phyloP scores from a whole-genome alignment of 92 coral and sea anemone genomes.

The Parazoanthus atlanticus region DNA sequence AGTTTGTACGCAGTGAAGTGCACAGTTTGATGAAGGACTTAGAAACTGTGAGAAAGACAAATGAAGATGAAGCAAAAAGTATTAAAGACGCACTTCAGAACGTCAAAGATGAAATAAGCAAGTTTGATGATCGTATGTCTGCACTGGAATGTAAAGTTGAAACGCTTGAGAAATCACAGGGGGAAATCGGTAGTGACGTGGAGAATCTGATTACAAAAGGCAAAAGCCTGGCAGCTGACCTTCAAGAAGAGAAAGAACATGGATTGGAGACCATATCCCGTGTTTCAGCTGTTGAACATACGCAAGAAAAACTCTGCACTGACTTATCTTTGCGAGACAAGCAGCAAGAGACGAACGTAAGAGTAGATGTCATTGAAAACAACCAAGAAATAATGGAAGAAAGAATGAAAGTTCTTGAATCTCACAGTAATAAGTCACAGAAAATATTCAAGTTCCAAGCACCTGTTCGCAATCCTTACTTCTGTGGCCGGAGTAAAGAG shows the following conservation, averaged over 20 bases:
- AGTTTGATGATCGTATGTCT: conserved; percentile 32
- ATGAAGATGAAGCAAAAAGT: conserved; percentile 64
- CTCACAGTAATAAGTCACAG: background rate
- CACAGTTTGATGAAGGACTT: conserved; percentile 44
- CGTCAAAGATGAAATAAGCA: conserved; percentile 51
- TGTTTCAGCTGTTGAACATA: conserved; percentile 32
- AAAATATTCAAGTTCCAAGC: conserved; percentile 48
- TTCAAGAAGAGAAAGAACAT: background rate
- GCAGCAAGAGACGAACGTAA: background rate
- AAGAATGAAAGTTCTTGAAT: conserved; percentile 47
- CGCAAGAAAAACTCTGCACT: background rate
- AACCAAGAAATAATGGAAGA: conserved; percentile 41
- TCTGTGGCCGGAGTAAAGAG: conserved; percentile 69
- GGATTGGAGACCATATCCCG: conserved; percentile 10
- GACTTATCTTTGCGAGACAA: conserved; percentile 2
- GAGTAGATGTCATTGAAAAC: conserved; percentile 36
- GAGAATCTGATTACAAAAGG: background rate
- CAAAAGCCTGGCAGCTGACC: conserved; percentile 15
- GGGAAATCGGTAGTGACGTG: conserved; percentile 18
- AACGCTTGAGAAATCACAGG: conserved; percentile 23
- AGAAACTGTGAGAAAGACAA: conserved; percentile 24
- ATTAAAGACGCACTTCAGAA: conserved; percentile 60
- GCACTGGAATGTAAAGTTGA: conserved; percentile 18
- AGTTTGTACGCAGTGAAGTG: conserved; percentile 65
- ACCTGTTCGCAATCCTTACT: conserved; percentile 62